Evolutionary conservation across 2,797 vertebrate species (phyloP).

Genomic region (Falco novaeseelandiae): DNA sequence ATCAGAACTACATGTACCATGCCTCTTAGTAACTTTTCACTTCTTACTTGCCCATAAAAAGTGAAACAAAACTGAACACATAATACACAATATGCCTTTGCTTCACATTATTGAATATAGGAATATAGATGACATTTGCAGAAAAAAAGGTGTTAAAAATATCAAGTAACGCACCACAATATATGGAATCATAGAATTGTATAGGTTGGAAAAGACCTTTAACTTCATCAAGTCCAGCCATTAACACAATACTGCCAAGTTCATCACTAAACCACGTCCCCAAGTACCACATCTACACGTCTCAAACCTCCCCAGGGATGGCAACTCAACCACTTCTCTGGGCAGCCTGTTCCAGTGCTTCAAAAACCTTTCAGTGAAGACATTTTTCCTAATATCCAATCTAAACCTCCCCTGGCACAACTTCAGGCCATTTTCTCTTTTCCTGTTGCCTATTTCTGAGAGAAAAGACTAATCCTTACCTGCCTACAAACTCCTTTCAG

Average conservation of each 20-base stretch:
- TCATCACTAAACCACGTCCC: too few species aligned
- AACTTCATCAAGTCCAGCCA: too few species aligned
- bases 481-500: background rate
- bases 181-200: background rate
- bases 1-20: background rate
- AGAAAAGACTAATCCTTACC: background rate
- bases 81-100: background rate
- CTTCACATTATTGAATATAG: background rate
- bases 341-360: too few species aligned
- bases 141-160: background rate
- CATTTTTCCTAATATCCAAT: too few species aligned
- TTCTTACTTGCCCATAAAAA: background rate
- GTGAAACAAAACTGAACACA: background rate
- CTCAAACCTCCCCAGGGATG: too few species aligned
- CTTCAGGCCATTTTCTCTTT: background rate
- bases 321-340: too few species aligned
- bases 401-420: background rate
- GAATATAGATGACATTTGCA: background rate
- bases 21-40: background rate
- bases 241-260: too few species aligned
- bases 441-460: background rate
- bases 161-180: background rate
- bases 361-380: too few species aligned
- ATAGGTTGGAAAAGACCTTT: background rate
- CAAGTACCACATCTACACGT: too few species aligned